Percentiles rank a stretch among this genome's conserved stretches.
Conservation (phyloP, 2,113 vertebrate species). For the Limnothrissa miodon region DNA sequence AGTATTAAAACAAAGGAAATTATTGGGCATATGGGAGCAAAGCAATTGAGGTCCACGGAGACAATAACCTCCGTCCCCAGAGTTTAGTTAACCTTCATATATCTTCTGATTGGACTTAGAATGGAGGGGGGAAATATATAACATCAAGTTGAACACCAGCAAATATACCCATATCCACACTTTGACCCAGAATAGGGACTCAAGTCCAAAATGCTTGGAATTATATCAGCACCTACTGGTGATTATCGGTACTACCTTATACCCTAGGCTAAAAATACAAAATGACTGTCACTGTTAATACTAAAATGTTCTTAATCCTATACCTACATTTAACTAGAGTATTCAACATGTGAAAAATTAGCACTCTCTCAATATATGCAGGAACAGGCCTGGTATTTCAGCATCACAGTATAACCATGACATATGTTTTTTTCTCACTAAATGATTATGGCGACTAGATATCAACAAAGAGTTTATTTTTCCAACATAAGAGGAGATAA, state of each 20-base stretch:
- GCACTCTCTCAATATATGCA: neutral
- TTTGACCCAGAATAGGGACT: neutral
- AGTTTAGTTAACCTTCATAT: neutral
- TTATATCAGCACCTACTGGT: neutral
- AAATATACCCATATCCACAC: neutral
- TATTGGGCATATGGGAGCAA: neutral
- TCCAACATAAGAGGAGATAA: conserved; percentile 51
- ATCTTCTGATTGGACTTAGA: neutral
- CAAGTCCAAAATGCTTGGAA: neutral
- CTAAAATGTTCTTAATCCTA: no score
- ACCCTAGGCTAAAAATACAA: neutral
- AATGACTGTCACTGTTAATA: no score
- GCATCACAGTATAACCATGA: neutral
- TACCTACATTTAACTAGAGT: no score
- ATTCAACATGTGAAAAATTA: no score
- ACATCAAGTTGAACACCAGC: neutral
- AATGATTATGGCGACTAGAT: neutral
- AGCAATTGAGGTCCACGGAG: neutral
- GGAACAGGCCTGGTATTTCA: neutral
- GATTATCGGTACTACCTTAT: neutral
- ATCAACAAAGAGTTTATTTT: conserved; percentile 39
- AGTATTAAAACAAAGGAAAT: neutral
- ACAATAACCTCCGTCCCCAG: neutral
- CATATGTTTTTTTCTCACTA: neutral
- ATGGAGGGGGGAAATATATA: neutral